Conservation (phyloP, 1,140 invertebrate species). For the Bombyx mori region DNA sequence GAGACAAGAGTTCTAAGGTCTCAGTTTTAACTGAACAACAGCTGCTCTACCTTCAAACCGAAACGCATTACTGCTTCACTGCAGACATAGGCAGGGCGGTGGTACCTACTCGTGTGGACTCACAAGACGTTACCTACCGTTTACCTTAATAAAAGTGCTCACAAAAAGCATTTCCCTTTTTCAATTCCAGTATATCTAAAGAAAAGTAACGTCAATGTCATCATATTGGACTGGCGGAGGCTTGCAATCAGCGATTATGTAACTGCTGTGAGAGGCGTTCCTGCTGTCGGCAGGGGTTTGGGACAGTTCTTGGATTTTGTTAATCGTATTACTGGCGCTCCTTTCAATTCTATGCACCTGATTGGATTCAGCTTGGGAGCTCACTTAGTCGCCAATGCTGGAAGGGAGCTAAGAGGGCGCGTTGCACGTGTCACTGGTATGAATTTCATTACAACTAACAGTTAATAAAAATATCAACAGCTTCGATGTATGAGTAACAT, state of each 20-base stretch:
- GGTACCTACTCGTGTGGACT: too few species aligned
- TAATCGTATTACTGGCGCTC: constrained; percentile 22
- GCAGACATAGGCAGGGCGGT: too few species aligned
- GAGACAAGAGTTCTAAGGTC: too few species aligned
- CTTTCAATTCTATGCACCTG: constrained; percentile 77
- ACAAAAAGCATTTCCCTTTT: background rate
- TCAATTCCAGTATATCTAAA: constrained; percentile 33
- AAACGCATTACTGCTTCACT: too few species aligned
- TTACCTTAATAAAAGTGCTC: background rate
- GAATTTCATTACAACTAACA: background rate
- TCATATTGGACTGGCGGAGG: constrained; percentile 75
- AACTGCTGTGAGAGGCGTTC: constrained; percentile 59
- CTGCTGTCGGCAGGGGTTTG: constrained; percentile 41
- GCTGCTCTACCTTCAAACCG: too few species aligned
- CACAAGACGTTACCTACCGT: too few species aligned
- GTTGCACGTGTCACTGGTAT: constrained; percentile 31
- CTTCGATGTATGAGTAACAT: background rate
- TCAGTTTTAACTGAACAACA: too few species aligned
- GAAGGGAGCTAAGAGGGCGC: constrained; percentile 24
- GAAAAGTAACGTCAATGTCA: constrained; percentile 71
- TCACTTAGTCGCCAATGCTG: constrained; percentile 89
- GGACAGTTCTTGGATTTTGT: constrained; percentile 67
- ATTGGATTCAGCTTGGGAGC: constrained; percentile 91
- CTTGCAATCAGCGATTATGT: constrained; percentile 63
- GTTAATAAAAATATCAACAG: background rate